Percentiles rank a stretch among this genome's conserved stretches.
These are phyloP conservation scores for Lipophrys pholis DNA, from an alignment of 2,113 vertebrate species.

Conservation along the genomic window DNA sequence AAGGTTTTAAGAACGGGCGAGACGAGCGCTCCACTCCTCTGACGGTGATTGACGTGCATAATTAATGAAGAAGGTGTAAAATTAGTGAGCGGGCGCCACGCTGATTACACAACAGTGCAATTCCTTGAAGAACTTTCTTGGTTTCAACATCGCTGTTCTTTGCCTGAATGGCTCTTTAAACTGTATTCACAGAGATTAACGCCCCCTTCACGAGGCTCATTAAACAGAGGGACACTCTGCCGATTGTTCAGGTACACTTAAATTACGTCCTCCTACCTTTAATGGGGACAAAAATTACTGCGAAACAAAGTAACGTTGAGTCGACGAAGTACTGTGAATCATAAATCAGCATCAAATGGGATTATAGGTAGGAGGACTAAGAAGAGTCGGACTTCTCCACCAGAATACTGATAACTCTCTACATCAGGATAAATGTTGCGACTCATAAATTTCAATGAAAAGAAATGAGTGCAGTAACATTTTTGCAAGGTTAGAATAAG, in stretches of 20 bases:
- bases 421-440: conserved; percentile 30
- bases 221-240: conserved; percentile 84
- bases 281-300: conserved; percentile 64
- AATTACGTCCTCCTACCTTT: conserved; percentile 83
- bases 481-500: conserved; percentile 22
- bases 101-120: conserved; percentile 45
- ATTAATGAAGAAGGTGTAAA: not conserved
- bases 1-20: conserved; percentile 1
- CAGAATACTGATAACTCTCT: conserved; percentile 55
- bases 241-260: conserved; percentile 82
- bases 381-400: conserved; percentile 32
- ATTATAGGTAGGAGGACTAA: conserved; percentile 26
- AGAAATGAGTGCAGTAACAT: conserved; percentile 11
- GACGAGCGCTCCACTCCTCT: not conserved
- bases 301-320: conserved; percentile 59
- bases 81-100: not conserved
- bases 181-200: conserved; percentile 84
- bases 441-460: conserved; percentile 15
- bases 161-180: conserved; percentile 76
- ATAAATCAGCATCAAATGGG: conserved; percentile 49
- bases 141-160: conserved; percentile 49
- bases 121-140: conserved; percentile 10
- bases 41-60: not conserved
- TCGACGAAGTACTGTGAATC: conserved; percentile 62
- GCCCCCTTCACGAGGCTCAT: conserved; percentile 82